These are phyloP conservation scores for Cladorhizidae sp. DNA, from an alignment of 37 sponge, comb jelly and placozoan species.

Conservation along the genomic window DNA sequence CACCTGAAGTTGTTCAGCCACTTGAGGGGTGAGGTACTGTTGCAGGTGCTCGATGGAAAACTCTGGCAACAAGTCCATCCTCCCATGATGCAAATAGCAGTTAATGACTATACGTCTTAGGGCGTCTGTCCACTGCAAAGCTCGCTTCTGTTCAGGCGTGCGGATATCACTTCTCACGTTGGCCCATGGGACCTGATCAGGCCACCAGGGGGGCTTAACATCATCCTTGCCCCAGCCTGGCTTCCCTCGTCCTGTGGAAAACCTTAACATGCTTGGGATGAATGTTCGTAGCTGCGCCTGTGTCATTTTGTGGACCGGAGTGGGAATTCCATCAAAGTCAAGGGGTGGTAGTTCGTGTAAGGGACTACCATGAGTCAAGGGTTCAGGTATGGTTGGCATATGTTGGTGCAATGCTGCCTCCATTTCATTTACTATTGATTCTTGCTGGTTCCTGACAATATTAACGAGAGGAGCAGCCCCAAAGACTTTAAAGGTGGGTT, in stretches of 20 bases:
- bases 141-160: conserved; percentile 60
- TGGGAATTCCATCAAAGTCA: conserved; percentile 90
- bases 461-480: conserved; percentile 76
- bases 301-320: conserved; percentile 92
- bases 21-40: conserved; percentile 25
- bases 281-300: conserved; percentile 93
- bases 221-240: conserved; percentile 95
- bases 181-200: conserved; percentile 84
- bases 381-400: conserved; percentile 1
- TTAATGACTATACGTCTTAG: conserved; percentile 74
- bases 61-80: conserved; percentile 84
- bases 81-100: conserved; percentile 81
- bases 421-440: conserved; percentile 51
- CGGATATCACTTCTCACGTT: conserved; percentile 89
- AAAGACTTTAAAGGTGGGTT: conserved; percentile 77
- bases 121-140: conserved; percentile 80
- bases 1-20: conserved; percentile 34
- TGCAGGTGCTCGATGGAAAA: conserved; percentile 40
- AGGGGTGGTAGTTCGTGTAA: conserved; percentile 86
- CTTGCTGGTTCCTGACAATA: conserved; percentile 64
- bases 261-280: conserved; percentile 87
- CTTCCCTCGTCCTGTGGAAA: conserved; percentile 83
- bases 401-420: conserved; percentile 55
- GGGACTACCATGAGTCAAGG: conserved; percentile 1
- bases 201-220: conserved; percentile 92